Evolutionary conservation across 1,140 invertebrate genomes (phyloP).

Genomic region (Copidosoma floridanum): DNA sequence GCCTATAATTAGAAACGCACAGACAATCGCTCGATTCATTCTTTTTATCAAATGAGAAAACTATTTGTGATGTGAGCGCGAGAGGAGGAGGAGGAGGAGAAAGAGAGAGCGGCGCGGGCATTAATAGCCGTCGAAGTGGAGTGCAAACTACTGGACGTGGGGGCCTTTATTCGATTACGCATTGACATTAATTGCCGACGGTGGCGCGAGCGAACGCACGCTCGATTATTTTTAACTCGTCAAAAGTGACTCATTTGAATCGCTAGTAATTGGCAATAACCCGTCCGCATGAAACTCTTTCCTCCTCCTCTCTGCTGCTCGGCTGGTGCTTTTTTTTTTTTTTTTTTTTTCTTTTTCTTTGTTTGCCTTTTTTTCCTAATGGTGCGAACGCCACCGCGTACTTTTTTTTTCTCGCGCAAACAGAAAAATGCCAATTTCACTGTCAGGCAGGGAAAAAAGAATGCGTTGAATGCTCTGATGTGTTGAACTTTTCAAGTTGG

Average conservation of each 20-base stretch:
- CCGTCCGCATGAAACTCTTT: slow-evolving; percentile 17
- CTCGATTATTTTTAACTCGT: slow-evolving; percentile 28
- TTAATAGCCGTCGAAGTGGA: slow-evolving; percentile 8
- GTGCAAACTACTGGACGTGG: slow-evolving; percentile 15
- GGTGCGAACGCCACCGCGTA: no score
- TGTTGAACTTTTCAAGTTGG: no score
- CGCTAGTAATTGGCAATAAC: slow-evolving; percentile 24
- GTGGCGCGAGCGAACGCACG: no score
- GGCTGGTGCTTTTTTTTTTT: slow-evolving; percentile 14
- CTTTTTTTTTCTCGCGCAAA: neutral
- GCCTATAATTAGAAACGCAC: no score
- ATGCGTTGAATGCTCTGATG: no score
- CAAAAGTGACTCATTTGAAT: slow-evolving; percentile 29
- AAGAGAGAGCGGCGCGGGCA: neutral
- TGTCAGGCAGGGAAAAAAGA: no score
- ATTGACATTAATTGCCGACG: slow-evolving; percentile 29
- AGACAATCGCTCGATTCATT: no score
- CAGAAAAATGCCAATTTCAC: neutral
- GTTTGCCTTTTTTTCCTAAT: neutral
- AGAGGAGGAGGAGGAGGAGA: neutral
- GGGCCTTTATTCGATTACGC: slow-evolving; percentile 26
- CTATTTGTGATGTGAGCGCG: neutral
- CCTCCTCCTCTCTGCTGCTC: slow-evolving; percentile 7
- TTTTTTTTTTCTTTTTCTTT: slow-evolving; percentile 1
- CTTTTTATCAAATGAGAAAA: no score